These are phyloP conservation scores for Hyposoter didymator DNA, from an alignment of 2,888 invertebrate species.

Conservation along the genomic window DNA sequence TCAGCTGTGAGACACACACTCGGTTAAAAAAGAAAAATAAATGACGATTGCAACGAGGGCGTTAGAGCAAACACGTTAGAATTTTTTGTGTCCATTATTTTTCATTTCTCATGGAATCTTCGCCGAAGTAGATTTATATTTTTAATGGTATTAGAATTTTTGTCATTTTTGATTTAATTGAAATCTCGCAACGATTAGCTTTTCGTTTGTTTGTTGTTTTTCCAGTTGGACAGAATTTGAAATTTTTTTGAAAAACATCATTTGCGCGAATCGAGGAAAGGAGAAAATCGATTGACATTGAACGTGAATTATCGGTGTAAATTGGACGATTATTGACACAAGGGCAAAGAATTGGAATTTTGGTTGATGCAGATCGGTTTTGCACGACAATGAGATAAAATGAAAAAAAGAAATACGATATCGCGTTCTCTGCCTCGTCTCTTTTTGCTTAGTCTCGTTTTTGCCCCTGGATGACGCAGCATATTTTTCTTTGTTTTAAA, in stretches of 20 bases:
- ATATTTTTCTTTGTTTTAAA: background rate
- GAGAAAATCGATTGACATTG: background rate
- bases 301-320: conserved; percentile 11
- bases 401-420: conserved; percentile 23
- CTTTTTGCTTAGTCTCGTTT: conserved; percentile 61
- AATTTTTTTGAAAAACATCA: background rate
- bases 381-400: conserved; percentile 24
- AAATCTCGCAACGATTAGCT: background rate
- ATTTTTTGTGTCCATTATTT: conserved; percentile 1
- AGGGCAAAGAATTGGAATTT: conserved; percentile 44
- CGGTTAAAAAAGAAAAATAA: conserved; percentile 45
- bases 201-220: background rate
- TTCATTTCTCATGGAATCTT: background rate
- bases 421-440: conserved; percentile 50
- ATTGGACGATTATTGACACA: conserved; percentile 39
- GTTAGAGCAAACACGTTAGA: conserved; percentile 52
- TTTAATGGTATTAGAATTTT: background rate
- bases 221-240: background rate
- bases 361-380: conserved; percentile 52
- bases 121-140: background rate
- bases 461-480: conserved; percentile 57
- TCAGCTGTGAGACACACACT: conserved; percentile 61
- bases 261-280: background rate
- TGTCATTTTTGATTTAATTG: background rate
- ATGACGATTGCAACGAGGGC: conserved; percentile 45